Conservation (phyloP, 2,113 vertebrate species). For the Nothocercus julius region DNA sequence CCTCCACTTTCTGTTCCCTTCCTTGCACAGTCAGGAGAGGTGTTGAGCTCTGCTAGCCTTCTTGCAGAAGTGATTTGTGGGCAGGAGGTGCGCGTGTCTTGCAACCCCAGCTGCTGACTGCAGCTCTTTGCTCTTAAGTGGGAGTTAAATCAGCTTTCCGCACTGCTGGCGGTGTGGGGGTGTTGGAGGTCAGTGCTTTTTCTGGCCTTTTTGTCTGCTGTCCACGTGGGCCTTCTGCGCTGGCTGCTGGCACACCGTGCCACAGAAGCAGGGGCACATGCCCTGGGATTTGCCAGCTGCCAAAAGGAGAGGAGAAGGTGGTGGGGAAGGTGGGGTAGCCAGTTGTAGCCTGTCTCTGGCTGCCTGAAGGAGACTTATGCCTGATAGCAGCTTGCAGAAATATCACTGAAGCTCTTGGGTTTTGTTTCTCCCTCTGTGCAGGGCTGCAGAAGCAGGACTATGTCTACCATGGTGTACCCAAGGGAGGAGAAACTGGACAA, state of each 20-base stretch:
- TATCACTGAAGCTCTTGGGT: background rate
- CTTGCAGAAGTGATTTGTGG: background rate
- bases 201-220: constrained; percentile 4
- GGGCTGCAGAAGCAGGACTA: constrained; percentile 70
- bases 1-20: background rate
- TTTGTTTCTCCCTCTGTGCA: background rate
- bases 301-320: background rate
- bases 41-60: background rate
- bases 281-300: background rate
- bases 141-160: constrained; percentile 53
- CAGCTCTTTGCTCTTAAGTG: constrained; percentile 53
- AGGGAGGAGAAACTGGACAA: constrained; percentile 94
- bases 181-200: constrained; percentile 14
- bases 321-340: background rate
- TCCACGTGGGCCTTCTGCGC: background rate
- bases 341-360: background rate
- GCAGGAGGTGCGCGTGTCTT: background rate
- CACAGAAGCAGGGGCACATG: background rate
- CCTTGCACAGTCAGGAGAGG: background rate
- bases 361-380: background rate
- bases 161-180: background rate
- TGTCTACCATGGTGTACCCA: constrained; percentile 92
- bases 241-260: background rate
- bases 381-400: background rate
- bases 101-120: background rate